Evolutionary conservation across 1,140 invertebrate species (phyloP), one percentile per base, ranked within the genome.

Genomic region (Batillaria attramentaria): DNA sequence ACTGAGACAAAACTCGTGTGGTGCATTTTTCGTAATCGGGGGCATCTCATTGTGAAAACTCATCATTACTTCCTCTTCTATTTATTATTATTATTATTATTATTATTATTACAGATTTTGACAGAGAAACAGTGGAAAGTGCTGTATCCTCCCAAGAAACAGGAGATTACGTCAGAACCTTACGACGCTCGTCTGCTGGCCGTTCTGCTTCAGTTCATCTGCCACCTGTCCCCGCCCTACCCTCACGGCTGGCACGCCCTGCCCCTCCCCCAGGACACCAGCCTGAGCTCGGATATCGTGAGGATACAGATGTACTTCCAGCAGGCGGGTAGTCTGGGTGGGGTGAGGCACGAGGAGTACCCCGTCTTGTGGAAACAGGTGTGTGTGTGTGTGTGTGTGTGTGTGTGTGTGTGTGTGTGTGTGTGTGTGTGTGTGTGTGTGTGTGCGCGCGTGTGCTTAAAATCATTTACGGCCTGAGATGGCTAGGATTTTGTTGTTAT

Each of bases 171-270:
- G 5, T 87, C 88, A 2, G 84, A 86, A 60, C 73, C 77, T n/a
- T 89, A 80, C 50, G 87, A 88, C 75, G 79, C 83, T 31, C 75
- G 78, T 6, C 72, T 85, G 1, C 76, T 89, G 28, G 72, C 82
- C n/a, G 82, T 84, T 3, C 81, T 89, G 35, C 83, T 88, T 46
- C 84, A 87, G 70, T 82, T 82, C 16, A 81, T 89, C n/a, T 89
- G 88, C 68, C 87, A 89, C 77, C 81, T 89, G 2, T 85, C 82
- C 62, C 84, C 87, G 13, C 88, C 88, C 20, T 89, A 89, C 68
- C 88, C 88, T 1, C 81, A 87, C 78, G 88, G 88, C 31, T 89
- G 88, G 88, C 35, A 70, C 35, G 60, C 79, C 18, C 43, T 78
- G n/a, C 88, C 88, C 10, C 78, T 85, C 8, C 70, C 83, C 20